Percentiles rank a stretch among this genome's conserved stretches.
phyloP scores from a whole-genome alignment of 2,797 vertebrate genomes.

The Mormyrus hasselquistii region DNA sequence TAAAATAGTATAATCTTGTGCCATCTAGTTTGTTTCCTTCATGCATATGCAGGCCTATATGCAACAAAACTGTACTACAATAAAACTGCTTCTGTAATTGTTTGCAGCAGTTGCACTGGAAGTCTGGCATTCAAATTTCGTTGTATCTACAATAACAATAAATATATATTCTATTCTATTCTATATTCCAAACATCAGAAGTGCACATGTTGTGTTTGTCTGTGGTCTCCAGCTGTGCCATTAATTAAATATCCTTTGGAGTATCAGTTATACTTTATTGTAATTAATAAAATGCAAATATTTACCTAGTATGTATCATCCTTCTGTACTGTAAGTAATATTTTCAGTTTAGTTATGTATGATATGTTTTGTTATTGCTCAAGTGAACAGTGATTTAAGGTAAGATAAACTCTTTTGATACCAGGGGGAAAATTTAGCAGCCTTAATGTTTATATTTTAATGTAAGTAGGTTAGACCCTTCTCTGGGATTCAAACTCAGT shows the following conservation, averaged over 20 bases:
- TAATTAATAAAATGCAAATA: not conserved
- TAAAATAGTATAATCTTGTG: not conserved
- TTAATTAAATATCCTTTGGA: not conserved
- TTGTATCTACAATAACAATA: not conserved
- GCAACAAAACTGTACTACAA: not conserved
- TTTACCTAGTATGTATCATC: not conserved
- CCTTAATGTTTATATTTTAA: not conserved
- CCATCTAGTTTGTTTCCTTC: not conserved
- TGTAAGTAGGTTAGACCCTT: not conserved
- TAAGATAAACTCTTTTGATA: not conserved
- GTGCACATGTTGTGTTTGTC: not conserved
- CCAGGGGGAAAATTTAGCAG: not conserved
- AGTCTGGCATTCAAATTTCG: not conserved
- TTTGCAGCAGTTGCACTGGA: not conserved
- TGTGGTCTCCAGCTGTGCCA: not conserved
- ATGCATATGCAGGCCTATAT: not conserved
- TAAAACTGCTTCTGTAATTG: not conserved
- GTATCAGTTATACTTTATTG: not conserved
- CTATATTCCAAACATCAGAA: slow-evolving; percentile 8
- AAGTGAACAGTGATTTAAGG: not conserved
- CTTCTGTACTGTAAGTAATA: not conserved
- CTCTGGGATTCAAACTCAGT: not conserved
- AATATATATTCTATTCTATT: not conserved
- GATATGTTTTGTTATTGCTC: not conserved
- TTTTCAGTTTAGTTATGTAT: not conserved